Percentiles rank a stretch among this genome's conserved stretches.
Conservation (phyloP, 2,888 invertebrate species). For the Dolichopus griseipennis region DNA sequence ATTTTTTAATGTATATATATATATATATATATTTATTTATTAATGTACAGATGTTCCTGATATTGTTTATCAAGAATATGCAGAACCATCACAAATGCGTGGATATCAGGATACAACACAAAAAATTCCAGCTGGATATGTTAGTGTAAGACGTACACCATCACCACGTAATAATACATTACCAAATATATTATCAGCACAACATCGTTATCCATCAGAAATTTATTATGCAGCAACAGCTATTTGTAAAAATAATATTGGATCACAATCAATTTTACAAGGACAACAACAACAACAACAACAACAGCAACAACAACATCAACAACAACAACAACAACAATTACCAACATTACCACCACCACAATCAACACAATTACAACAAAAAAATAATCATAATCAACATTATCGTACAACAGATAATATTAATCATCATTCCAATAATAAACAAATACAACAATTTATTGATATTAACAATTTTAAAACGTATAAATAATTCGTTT, state of each 20-base stretch:
- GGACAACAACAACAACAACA: not conserved
- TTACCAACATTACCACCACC: slow-evolving; percentile 17
- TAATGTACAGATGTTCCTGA: slow-evolving; percentile 49
- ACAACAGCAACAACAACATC: too few relatives aligned
- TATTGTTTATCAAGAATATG: slow-evolving; percentile 50
- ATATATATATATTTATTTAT: not conserved
- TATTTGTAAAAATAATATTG: slow-evolving; percentile 42
- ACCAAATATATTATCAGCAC: slow-evolving; percentile 43
- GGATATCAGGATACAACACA: slow-evolving; percentile 44
- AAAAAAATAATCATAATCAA: not conserved
- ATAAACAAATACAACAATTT: not conserved
- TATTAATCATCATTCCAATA: slow-evolving; percentile 2
- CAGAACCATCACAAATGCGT: slow-evolving; percentile 50
- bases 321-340: too few relatives aligned
- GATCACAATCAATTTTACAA: not conserved
- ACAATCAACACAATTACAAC: not conserved
- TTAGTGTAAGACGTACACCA: slow-evolving; percentile 42
- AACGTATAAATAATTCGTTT: not conserved
- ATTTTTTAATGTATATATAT: too few relatives aligned
- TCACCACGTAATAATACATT: slow-evolving; percentile 34
- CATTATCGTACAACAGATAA: not conserved
- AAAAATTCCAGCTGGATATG: slow-evolving; percentile 34
- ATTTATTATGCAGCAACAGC: slow-evolving; percentile 65
- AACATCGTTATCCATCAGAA: slow-evolving; percentile 55
- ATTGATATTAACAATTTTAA: slow-evolving; percentile 3